Conservation (phyloP, 2,113 vertebrate genomes). For the Cheilinus undulatus region DNA sequence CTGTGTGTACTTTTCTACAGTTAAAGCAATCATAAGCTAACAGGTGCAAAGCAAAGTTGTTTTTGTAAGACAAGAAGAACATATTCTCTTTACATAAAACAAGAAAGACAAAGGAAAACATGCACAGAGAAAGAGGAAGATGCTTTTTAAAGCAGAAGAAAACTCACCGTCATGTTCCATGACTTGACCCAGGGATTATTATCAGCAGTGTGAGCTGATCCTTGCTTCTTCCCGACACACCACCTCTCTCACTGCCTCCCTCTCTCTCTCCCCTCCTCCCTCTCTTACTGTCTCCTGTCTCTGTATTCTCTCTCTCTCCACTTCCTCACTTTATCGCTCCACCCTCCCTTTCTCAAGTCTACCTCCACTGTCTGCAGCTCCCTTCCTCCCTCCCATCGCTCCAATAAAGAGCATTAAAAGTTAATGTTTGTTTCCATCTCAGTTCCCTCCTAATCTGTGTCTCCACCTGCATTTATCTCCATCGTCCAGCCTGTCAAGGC, state of each 20-base stretch:
- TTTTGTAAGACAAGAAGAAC: constrained; percentile 8
- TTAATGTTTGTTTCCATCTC: constrained; percentile 82
- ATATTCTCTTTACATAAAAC: no score
- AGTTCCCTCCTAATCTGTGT: constrained; percentile 28
- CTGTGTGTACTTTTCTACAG: not conserved
- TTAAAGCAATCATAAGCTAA: not conserved
- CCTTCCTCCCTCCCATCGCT: constrained; percentile 21
- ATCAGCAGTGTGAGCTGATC: constrained; percentile 74
- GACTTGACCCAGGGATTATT: constrained; percentile 76
- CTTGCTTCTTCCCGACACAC: constrained; percentile 74
- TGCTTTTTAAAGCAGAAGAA: constrained; percentile 14
- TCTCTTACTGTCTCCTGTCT: constrained; percentile 35
- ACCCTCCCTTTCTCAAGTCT: constrained; percentile 25
- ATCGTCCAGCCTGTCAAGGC: constrained; percentile 49
- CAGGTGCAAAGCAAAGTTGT: constrained; percentile 36
- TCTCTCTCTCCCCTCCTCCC: constrained; percentile 44
- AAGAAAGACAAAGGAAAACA: constrained; percentile 9
- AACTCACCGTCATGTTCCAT: constrained; percentile 87
- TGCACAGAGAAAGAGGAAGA: constrained; percentile 19
- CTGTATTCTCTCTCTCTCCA: constrained; percentile 24
- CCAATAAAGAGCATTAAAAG: constrained; percentile 76
- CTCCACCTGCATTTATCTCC: constrained; percentile 51
- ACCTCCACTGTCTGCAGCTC: constrained; percentile 45
- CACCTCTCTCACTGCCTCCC: constrained; percentile 51
- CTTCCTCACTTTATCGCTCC: constrained; percentile 37